Percentiles rank a stretch among this genome's conserved stretches.
Conservation (phyloP, 2,797 vertebrate genomes). For the Antrozous pallidus region DNA sequence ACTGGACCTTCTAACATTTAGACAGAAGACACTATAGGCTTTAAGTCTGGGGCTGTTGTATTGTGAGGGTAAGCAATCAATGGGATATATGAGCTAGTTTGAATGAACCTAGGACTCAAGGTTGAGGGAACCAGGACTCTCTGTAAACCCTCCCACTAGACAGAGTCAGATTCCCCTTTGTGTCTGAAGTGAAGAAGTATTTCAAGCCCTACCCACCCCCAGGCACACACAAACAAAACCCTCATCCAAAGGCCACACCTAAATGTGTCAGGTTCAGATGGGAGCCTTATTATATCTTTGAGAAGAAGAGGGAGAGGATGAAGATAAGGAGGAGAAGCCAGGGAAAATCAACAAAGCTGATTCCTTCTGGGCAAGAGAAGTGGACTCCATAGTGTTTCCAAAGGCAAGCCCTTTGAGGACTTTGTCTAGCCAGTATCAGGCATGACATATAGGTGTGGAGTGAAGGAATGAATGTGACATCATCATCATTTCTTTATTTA, state of each 20-base stretch:
- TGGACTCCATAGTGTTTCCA: not conserved
- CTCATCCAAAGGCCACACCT: not conserved
- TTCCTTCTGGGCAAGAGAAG: not conserved
- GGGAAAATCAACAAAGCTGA: not conserved
- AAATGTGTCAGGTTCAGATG: not conserved
- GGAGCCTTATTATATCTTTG: not conserved
- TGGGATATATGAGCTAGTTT: not conserved
- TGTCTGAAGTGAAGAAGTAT: not conserved
- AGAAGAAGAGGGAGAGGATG: not conserved
- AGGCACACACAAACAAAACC: not conserved
- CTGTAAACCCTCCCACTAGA: not conserved
- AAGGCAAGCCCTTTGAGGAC: not conserved
- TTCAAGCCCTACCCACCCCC: not conserved
- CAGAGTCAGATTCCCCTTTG: not conserved
- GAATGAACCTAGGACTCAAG: too few species aligned
- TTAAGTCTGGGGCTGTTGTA: not conserved
- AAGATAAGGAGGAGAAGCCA: not conserved
- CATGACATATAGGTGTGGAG: not conserved
- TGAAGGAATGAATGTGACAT: not conserved
- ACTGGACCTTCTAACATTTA: not conserved
- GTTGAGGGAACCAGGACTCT: not conserved
- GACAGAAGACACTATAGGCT: not conserved
- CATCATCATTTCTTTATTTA: not conserved
- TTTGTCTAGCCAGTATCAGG: not conserved
- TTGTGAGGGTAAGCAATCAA: too few species aligned